Evolutionary conservation across 2,113 vertebrate genomes (phyloP).

Genomic region (Siphamia tubifer): DNA sequence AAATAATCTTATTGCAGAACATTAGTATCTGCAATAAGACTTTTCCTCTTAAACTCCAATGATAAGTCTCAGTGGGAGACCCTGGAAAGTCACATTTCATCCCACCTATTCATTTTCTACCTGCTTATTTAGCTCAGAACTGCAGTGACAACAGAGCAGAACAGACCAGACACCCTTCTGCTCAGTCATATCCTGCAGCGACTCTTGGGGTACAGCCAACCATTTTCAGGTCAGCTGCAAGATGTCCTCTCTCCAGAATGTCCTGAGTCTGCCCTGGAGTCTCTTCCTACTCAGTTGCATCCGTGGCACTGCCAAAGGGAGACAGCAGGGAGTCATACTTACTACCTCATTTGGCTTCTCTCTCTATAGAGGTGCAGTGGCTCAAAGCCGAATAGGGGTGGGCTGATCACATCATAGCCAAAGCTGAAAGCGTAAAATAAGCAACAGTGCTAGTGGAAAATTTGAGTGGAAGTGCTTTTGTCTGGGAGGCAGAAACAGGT

Average conservation of each 20-base stretch:
- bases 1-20: background rate
- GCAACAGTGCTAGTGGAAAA: background rate
- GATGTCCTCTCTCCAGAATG: slow-evolving; percentile 17
- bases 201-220: slow-evolving; percentile 32
- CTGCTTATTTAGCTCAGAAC: slow-evolving; percentile 6
- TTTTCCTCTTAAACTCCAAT: background rate
- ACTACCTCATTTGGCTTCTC: slow-evolving; percentile 22
- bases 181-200: slow-evolving; percentile 15
- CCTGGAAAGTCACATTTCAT: background rate
- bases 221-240: slow-evolving; percentile 45
- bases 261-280: slow-evolving; percentile 3
- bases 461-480: background rate
- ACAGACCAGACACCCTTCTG: slow-evolving; percentile 9
- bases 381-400: background rate
- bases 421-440: background rate
- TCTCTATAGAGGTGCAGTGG: background rate
- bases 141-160: background rate
- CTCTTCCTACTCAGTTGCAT: background rate
- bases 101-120: background rate
- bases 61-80: background rate
- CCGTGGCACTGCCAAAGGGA: background rate
- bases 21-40: background rate
- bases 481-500: background rate
- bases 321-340: background rate
- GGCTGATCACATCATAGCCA: background rate